A percentile compares a stretch with the other conserved stretches of the same genome.
phyloP scores from a whole-genome alignment of 2,113 vertebrate species.

The Agelaius tricolor region DNA sequence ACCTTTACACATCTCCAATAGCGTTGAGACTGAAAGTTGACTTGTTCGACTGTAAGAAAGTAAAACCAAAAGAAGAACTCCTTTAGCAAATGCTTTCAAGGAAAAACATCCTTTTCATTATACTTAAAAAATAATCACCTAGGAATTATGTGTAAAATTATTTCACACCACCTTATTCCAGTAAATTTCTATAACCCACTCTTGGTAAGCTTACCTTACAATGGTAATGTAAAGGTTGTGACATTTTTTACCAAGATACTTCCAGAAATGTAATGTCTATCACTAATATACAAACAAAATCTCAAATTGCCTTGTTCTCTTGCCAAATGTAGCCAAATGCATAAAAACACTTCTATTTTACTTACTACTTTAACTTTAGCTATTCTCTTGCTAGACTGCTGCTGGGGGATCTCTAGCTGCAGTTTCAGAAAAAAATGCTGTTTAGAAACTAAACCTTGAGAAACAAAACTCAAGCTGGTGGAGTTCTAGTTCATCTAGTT shows the following conservation, averaged over 20 bases:
- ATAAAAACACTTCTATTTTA: not conserved
- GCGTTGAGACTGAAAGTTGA: conserved; percentile 88
- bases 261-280: not conserved
- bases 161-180: not conserved
- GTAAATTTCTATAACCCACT: not conserved
- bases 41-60: conserved; percentile 83
- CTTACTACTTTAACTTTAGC: not conserved
- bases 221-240: not conserved
- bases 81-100: not conserved
- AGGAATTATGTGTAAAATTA: not conserved
- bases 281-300: not conserved
- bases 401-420: not conserved
- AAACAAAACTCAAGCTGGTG: not conserved
- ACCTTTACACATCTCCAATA: conserved; percentile 89
- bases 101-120: not conserved
- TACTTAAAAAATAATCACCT: not conserved
- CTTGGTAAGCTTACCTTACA: not conserved
- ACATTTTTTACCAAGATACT: not conserved
- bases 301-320: not conserved
- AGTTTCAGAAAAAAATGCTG: not conserved
- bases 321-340: not conserved
- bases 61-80: not conserved
- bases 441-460: not conserved
- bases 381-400: not conserved
- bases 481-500: not conserved